Evolutionary conservation across 1,140 invertebrate species (phyloP), one percentile per base, ranked within the genome.

Genomic region (Cataglyphis hispanica): DNA sequence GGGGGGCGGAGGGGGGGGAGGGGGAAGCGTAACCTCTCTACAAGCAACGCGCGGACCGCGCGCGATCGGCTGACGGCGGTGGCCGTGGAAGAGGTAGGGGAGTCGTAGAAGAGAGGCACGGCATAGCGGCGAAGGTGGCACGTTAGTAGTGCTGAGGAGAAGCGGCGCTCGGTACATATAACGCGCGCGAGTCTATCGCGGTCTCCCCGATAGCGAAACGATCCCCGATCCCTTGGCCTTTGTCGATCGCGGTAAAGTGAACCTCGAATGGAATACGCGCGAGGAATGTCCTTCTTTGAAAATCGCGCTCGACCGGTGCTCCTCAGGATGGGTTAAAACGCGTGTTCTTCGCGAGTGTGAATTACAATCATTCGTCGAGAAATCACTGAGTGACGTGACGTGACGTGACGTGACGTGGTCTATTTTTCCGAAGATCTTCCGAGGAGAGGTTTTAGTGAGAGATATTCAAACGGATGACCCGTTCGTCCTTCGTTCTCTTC

Each of bases 121-220:
- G 61, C 76, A 88, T 63, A 87, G 53, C 86, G 66, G 60, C 86
- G 67, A 50, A 85, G 88, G 86, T 87, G 88, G 87, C 77, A 85
- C 81, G 77, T 81, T 72, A 86, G 76, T 66, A 58, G 80, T 27
- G 60, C 40, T n/a, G 80, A 78, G 66, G 16, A 77, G 86, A 85
- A 80, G 74, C 63, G 63, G 75, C 50, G 74, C 40, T 77, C 56
- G 85, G 81, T 66, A 66, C 69, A 11, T 37, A 60, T 60, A 66
- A 66, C 84, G 84, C 72, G 72, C 58, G 74, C 70, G 70, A 89
- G 67, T 85, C 60, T 85, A 77, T 74, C 86, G 81, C 76, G 64
- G 46, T 40, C 67, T 53, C 50, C 67, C n/a, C 74, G 74, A 27
- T 72, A 69, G 34, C 75, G 53, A 76, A 76, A 58, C 58, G 22